Conservation (phyloP, 2,797 vertebrate genomes). For the Telmatherina bonti region DNA sequence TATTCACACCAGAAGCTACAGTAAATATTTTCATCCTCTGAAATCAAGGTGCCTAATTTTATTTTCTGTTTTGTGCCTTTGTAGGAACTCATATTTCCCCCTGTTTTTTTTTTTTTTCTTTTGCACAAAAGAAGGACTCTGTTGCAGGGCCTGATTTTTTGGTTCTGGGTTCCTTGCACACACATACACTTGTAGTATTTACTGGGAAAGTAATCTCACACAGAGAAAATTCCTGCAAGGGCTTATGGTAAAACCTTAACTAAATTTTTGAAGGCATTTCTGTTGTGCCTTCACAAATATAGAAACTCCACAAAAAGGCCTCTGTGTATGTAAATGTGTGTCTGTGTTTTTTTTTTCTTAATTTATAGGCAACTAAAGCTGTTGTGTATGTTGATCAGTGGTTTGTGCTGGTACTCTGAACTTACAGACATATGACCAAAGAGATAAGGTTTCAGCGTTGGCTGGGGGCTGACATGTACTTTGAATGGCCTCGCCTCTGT, state of each 20-base stretch:
- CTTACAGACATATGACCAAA: constrained; percentile 69
- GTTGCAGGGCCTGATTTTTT: not conserved
- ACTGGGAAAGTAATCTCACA: constrained; percentile 42
- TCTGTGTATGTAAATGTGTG: too few species aligned
- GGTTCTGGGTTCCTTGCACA: not conserved
- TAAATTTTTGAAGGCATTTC: constrained; percentile 5
- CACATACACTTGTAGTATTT: constrained; percentile 35
- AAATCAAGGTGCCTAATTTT: not conserved
- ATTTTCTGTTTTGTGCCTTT: not conserved
- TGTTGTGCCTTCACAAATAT: not conserved
- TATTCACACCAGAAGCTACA: constrained; percentile 13
- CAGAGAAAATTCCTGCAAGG: constrained; percentile 40
- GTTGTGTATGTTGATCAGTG: constrained; percentile 37
- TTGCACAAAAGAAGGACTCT: not conserved
- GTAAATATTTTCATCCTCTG: constrained; percentile 23
- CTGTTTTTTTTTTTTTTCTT: not conserved
- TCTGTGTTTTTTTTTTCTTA: not conserved
- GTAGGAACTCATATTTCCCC: not conserved
- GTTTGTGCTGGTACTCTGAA: constrained; percentile 64
- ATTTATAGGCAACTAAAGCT: constrained; percentile 18
- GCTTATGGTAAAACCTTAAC: constrained; percentile 33
- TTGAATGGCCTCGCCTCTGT: constrained; percentile 68
- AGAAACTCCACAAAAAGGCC: constrained; percentile 4
- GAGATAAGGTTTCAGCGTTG: constrained; percentile 78
- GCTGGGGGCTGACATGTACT: constrained; percentile 59